A percentile compares a stretch with the other conserved stretches of the same genome.
phyloP scores from a whole-genome alignment of 2,888 invertebrate species.

The Rhagonycha lutea region DNA sequence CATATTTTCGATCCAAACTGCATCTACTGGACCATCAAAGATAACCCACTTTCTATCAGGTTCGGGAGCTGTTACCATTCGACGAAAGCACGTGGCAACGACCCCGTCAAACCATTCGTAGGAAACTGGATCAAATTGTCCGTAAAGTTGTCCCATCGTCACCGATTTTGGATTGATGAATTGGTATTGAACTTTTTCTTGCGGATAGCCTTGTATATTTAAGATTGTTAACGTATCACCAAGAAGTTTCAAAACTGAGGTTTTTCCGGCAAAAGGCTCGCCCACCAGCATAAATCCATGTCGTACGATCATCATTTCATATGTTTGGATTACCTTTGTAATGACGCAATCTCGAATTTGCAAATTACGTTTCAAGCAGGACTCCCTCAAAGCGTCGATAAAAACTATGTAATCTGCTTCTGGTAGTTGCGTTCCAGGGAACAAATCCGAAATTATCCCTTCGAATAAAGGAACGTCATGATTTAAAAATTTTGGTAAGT shows the following conservation, averaged over 20 bases:
- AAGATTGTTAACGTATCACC: slow-evolving; percentile 75
- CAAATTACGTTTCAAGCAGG: slow-evolving; percentile 68
- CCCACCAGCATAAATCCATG: slow-evolving; percentile 94
- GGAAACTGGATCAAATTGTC: slow-evolving; percentile 84
- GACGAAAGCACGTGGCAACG: slow-evolving; percentile 77
- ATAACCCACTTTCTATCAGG: slow-evolving; percentile 87
- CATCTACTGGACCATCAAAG: slow-evolving; percentile 89
- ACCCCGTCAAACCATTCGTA: slow-evolving; percentile 92
- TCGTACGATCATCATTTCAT: slow-evolving; percentile 91
- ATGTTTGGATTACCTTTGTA: slow-evolving; percentile 87
- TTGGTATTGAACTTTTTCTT: slow-evolving; percentile 66
- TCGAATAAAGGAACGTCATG: slow-evolving; percentile 85
- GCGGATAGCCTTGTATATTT: neutral
- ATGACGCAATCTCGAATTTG: slow-evolving; percentile 78
- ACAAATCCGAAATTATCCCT: slow-evolving; percentile 91
- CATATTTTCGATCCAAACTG: slow-evolving; percentile 90
- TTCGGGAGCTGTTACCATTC: slow-evolving; percentile 71
- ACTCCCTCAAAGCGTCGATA: slow-evolving; percentile 65
- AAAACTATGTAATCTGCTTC: slow-evolving; percentile 75
- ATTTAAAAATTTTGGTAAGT: slow-evolving; percentile 87
- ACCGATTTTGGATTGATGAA: slow-evolving; percentile 92
- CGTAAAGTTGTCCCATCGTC: slow-evolving; percentile 90
- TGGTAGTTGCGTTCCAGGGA: slow-evolving; percentile 77
- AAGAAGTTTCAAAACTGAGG: slow-evolving; percentile 75
- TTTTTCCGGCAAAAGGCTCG: slow-evolving; percentile 81